phyloP scores from a whole-genome alignment of 2,797 vertebrate species.

The Sebastes kiyomatsui region DNA sequence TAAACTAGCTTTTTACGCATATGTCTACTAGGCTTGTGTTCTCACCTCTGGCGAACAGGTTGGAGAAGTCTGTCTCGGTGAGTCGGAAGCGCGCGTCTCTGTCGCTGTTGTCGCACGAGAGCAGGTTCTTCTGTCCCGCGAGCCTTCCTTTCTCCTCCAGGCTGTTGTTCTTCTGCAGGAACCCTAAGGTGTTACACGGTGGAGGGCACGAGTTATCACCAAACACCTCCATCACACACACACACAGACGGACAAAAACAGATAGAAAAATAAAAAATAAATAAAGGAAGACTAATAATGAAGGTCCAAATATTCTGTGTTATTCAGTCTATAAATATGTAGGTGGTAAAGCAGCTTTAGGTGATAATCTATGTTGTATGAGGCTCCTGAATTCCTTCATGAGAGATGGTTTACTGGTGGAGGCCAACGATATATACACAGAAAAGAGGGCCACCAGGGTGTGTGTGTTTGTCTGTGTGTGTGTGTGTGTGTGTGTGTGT shows the following conservation, averaged over 20 bases:
- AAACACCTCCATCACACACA: conserved; percentile 76
- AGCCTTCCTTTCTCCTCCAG: conserved; percentile 93
- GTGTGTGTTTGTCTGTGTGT: not conserved
- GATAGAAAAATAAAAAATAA: not conserved
- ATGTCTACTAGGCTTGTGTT: fast-evolving
- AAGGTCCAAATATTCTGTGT: not conserved
- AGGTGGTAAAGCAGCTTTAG: not conserved
- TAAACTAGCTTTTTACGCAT: too few species aligned
- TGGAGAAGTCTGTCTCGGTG: conserved; percentile 97
- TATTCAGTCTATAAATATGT: not conserved
- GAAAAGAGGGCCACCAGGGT: not conserved
- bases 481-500: not conserved
- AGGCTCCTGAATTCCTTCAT: not conserved
- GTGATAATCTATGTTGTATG: not conserved
- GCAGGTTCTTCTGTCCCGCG: conserved; percentile 89
- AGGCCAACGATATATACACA: not conserved
- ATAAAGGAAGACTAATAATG: not conserved
- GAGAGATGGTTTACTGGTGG: not conserved
- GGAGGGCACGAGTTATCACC: conserved; percentile 81
- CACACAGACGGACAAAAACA: not conserved
- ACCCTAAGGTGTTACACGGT: conserved; percentile 88
- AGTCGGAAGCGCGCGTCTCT: conserved; percentile 87
- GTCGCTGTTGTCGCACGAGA: conserved; percentile 92
- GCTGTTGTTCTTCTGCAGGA: conserved; percentile 98
- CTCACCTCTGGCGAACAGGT: conserved; percentile 94